Percentiles rank a stretch among this genome's conserved stretches.
Evolutionary conservation across 1,140 invertebrate genomes (phyloP).

Genomic region (Philotrypesis tridentata): DNA sequence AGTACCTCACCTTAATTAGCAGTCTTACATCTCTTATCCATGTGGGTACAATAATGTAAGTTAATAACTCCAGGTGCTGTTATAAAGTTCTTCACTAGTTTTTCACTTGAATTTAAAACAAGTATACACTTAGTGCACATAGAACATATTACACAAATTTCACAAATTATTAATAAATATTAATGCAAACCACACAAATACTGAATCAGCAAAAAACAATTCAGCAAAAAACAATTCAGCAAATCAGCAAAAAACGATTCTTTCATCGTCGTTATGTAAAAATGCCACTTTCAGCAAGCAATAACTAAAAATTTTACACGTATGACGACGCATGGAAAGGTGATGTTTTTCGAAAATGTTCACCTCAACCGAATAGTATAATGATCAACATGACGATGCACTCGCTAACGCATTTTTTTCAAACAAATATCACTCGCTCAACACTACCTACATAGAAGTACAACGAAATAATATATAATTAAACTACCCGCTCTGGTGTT

Average conservation of each 20-base stretch:
- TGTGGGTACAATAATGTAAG: slow-evolving; percentile 16
- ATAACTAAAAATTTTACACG: not conserved
- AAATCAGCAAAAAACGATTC: not conserved
- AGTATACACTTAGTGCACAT: slow-evolving; percentile 1
- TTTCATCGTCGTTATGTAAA: slow-evolving; percentile 37
- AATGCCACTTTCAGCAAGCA: slow-evolving; percentile 3
- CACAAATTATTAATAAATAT: too few relatives aligned
- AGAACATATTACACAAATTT: slow-evolving; percentile 14
- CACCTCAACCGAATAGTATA: not conserved
- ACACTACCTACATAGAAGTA: not conserved
- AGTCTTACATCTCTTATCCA: slow-evolving; percentile 17
- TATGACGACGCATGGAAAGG: not conserved
- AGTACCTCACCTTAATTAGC: not conserved
- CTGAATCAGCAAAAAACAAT: slow-evolving; percentile 14
- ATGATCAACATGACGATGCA: slow-evolving; percentile 24
- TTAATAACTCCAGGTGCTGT: too few relatives aligned
- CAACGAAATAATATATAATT: slow-evolving; percentile 44
- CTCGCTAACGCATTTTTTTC: slow-evolving; percentile 22
- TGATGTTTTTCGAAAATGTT: not conserved
- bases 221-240: not conserved
- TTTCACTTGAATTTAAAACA: not conserved
- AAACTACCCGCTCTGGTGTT: slow-evolving; percentile 24
- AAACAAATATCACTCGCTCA: slow-evolving; percentile 24
- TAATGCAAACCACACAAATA: not conserved
- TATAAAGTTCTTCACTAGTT: not conserved